Percentiles rank a stretch among this genome's conserved stretches.
phyloP scores from a whole-genome alignment of 2,888 invertebrate species.

The Parnassius smintheus region DNA sequence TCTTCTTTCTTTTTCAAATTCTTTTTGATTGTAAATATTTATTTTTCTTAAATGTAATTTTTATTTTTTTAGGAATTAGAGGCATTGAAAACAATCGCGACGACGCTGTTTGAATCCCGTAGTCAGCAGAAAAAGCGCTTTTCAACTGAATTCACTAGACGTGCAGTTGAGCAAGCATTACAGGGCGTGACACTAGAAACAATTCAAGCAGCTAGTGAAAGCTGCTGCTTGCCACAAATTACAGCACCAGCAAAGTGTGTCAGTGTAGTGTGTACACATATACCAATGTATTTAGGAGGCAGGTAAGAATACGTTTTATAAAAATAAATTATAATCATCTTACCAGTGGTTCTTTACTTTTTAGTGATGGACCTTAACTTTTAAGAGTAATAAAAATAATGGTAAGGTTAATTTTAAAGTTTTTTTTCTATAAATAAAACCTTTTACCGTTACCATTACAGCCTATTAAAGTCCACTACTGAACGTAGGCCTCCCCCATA shows the following conservation, averaged over 20 bases:
- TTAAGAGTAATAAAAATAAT: no score
- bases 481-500: no score
- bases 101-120: slow-evolving; percentile 61
- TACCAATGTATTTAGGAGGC: slow-evolving; percentile 84
- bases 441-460: no score
- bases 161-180: slow-evolving; percentile 81
- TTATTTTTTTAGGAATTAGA: slow-evolving; percentile 59
- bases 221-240: slow-evolving; percentile 62
- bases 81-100: slow-evolving; percentile 62
- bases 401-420: no score
- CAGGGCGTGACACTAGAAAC: slow-evolving; percentile 61
- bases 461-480: no score
- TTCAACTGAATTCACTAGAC: slow-evolving; percentile 83
- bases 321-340: not conserved
- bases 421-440: no score
- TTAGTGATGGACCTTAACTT: no score
- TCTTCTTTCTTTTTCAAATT: no score
- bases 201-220: slow-evolving; percentile 47
- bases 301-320: slow-evolving; percentile 55
- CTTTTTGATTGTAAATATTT: no score
- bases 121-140: slow-evolving; percentile 61
- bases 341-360: no score
- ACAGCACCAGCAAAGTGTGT: slow-evolving; percentile 69
- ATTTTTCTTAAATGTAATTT: no score
- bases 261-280: slow-evolving; percentile 78